Base-by-base conservation (phyloP, 2,797 vertebrate genomes). In the Eidolon dupreanum region DNA sequence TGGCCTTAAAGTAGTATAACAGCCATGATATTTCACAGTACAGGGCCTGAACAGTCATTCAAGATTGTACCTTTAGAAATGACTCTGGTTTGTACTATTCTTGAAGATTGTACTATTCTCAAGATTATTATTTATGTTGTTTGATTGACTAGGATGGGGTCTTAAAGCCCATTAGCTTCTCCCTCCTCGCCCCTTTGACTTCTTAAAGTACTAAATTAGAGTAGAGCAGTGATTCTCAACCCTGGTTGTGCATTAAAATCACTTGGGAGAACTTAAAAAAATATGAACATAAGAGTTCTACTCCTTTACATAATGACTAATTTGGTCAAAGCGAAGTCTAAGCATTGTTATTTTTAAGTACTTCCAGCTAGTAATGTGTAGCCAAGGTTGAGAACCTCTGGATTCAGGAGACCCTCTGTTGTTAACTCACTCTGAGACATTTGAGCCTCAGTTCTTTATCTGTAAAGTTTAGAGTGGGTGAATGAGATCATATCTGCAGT, bases 391-490 rank as follows among this genome's bases (percentile, higher is more conserved):
- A 83, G 61, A 90, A 70, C 31, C 41, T 83, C 57, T 87, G 12
- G 33, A 41, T 92, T 97, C 20, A 33, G 51, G 46, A 75, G 38
- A 70, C 33, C 4, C 10, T 86, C 63, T 94, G 33, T 94, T 31
- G 41, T 4, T 83, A 12, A 33, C 55, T 94, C 13, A 92, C 19
- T 73, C 19, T 85, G 43, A 88, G 77, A 65, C 20, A 49, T 96
- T 93, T 92, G 36, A 84, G 36, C 66, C 53, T 88, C 33, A 84
- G 41, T 93, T 82, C 55, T 95, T 90, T 73, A 74, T 68, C 19
- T 73, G 53, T 91, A 74, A 92, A 85, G 8, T 63, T 92, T 65
- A 28, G 51, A 46, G 8, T 41, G 46, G n/a, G 24, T 63, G 66
- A 91, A 49, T 46, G 33, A 93, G 33, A 26, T 43, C 38, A 63